Percentiles rank a stretch among this genome's conserved stretches.
phyloP scores from a whole-genome alignment of 64 coral and sea anemone species.

The Porites lutea region DNA sequence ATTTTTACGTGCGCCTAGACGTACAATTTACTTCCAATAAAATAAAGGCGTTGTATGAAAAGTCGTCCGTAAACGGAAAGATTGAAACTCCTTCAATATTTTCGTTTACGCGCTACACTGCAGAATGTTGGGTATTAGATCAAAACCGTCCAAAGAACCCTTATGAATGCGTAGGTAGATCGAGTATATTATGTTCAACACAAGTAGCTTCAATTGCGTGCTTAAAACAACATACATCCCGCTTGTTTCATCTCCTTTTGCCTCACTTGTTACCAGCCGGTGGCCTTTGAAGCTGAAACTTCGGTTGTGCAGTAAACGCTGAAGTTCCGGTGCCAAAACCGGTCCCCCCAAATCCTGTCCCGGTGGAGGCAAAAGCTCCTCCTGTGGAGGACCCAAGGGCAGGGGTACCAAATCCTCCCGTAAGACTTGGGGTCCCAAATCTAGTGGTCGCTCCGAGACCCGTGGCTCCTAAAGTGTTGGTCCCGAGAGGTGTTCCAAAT shows the following conservation, averaged over 20 bases:
- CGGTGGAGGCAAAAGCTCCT: conserved; percentile 27
- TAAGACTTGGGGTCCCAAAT: not conserved
- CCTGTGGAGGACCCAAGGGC: not conserved
- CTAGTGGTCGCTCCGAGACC: conserved; percentile 27
- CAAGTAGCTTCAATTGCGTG: not conserved
- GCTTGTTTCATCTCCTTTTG: conserved; percentile 54
- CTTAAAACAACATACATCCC: not conserved
- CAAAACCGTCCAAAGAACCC: too few species aligned
- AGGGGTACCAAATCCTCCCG: conserved; percentile 22
- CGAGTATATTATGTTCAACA: not conserved
- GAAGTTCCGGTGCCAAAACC: conserved; percentile 37
- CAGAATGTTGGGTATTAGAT: too few species aligned
- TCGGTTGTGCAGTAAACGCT: conserved; percentile 34
- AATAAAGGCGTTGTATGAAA: too few species aligned
- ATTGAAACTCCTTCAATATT: too few species aligned
- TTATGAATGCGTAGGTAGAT: too few species aligned
- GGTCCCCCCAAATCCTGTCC: conserved; percentile 40
- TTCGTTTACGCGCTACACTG: too few species aligned
- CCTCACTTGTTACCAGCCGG: conserved; percentile 77
- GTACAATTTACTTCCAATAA: too few species aligned
- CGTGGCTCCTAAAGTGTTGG: conserved; percentile 38
- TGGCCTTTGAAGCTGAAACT: conserved; percentile 71
- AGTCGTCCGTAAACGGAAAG: too few species aligned
- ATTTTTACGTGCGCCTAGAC: too few species aligned
- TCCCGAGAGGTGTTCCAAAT: not conserved